Percentiles rank a stretch among this genome's conserved stretches.
phyloP scores from a whole-genome alignment of 2,113 vertebrate genomes.

The Pao palembangensis region DNA sequence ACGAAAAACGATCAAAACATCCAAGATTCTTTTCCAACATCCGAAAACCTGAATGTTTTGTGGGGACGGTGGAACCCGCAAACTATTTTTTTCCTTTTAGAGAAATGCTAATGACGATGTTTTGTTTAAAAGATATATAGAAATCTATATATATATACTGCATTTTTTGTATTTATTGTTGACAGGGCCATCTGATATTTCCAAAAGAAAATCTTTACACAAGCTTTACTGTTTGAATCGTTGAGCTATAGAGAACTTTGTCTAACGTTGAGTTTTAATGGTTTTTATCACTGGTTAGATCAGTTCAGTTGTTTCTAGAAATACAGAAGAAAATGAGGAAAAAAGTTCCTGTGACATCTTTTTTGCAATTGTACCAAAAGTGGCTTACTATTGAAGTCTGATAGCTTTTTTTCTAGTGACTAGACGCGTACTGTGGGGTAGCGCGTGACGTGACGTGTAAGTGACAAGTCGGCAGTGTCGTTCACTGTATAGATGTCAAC shows the following conservation, averaged over 20 bases:
- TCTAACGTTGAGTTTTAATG: slow-evolving; percentile 83
- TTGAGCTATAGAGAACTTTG: slow-evolving; percentile 87
- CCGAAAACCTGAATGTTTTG: slow-evolving; percentile 71
- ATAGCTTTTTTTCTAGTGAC: slow-evolving; percentile 81
- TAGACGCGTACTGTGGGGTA: slow-evolving; percentile 77
- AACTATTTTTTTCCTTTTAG: slow-evolving; percentile 57
- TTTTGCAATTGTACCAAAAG: slow-evolving; percentile 99
- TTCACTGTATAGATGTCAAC: slow-evolving; percentile 82
- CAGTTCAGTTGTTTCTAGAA: slow-evolving; percentile 92
- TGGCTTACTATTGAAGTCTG: slow-evolving; percentile 94
- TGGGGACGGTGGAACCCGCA: slow-evolving; percentile 49
- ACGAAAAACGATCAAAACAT: slow-evolving; percentile 30
- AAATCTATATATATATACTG: slow-evolving; percentile 43
- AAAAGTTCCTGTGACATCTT: slow-evolving; percentile 89
- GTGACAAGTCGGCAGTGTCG: slow-evolving; percentile 80
- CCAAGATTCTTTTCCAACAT: slow-evolving; percentile 58
- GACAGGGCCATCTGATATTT: slow-evolving; percentile 79
- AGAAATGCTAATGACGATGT: slow-evolving; percentile 51
- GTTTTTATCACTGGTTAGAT: slow-evolving; percentile 87
- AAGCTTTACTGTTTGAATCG: slow-evolving; percentile 88
- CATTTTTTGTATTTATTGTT: slow-evolving; percentile 60
- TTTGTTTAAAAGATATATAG: slow-evolving; percentile 62
- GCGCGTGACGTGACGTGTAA: slow-evolving; percentile 79
- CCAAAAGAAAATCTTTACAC: slow-evolving; percentile 79
- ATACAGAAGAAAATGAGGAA: slow-evolving; percentile 80